These are phyloP conservation scores for Drosophila mulleri DNA, from an alignment of 2,888 invertebrate genomes.

Conservation along the genomic window DNA sequence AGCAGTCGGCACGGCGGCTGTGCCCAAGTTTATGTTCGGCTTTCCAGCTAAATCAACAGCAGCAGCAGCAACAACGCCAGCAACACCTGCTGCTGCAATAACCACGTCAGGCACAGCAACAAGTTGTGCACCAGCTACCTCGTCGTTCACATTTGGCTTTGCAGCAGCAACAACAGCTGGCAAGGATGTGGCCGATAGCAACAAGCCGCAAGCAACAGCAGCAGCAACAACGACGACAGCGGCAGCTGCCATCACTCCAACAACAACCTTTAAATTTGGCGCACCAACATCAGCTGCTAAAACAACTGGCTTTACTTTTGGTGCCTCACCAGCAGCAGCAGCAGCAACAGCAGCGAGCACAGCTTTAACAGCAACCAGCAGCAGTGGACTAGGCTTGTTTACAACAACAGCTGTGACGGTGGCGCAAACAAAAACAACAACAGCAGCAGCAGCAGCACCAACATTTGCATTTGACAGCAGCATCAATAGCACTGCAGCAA, in stretches of 20 bases:
- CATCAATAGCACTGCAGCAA: too few relatives aligned
- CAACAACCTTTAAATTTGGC: conserved; percentile 15
- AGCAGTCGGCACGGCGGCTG: conserved; percentile 37
- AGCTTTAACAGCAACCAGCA: conserved; percentile 39
- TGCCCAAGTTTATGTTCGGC: conserved; percentile 83
- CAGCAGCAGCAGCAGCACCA: background rate
- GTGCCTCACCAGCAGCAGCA: conserved; percentile 20
- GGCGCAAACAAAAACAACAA: background rate
- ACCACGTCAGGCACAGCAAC: background rate
- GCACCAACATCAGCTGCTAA: conserved; percentile 16
- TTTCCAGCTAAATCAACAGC: conserved; percentile 56
- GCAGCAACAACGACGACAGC: conserved; percentile 12
- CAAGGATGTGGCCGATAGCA: conserved; percentile 30
- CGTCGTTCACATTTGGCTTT: conserved; percentile 27
- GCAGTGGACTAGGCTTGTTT: conserved; percentile 24
- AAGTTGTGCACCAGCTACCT: conserved; percentile 2
- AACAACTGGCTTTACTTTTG: conserved; percentile 52
- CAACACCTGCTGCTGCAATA: conserved; percentile 1
- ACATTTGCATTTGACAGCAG: too few relatives aligned
- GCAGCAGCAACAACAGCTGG: conserved; percentile 35
- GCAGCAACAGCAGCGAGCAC: conserved; percentile 17
- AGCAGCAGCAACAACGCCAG: conserved; percentile 1
- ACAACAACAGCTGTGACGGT: conserved; percentile 7
- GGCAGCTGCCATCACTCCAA: conserved; percentile 22
- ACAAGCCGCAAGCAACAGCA: conserved; percentile 19